Base-by-base conservation (phyloP, 2,888 invertebrate species). In the Phyto melanocephala region DNA sequence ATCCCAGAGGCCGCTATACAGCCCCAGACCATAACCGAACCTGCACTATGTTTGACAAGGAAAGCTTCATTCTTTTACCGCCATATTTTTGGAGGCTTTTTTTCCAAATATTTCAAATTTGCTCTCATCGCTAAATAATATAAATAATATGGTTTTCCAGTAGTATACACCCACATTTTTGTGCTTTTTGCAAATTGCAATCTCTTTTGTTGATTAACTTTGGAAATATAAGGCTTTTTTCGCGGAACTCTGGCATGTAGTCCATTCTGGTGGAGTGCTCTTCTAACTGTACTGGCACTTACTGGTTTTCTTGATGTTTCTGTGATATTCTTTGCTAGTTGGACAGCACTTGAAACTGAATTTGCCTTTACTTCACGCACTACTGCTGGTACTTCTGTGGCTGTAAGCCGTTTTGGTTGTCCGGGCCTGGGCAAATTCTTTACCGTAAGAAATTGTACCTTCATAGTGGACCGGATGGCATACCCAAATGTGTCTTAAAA, bases 1-100 rank as follows among this genome's bases (percentile, higher is more conserved):
- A 71, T 76, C 10, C 78, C 83, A 79, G 83, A 56, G 50, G 47
- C 58, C 22, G 79, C 65, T 75, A 78, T 33, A 45, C 62, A 62
- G 10, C 15, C 35, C 47, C 52, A 67, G 13, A 35, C 50, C 24
- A 67, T 67, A 11, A 67, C 52, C 7, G 50, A 47, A 6, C 65
- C 50, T 50, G 35, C 35, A 5, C 35, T 37, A 13, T 65, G 47
- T 15, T 68, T 68, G 24, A 68, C 40, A 13, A n/a, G 52, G 22
- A 13, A 52, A 13, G 52, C 52, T 28, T 52, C 2, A 52, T 52
- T 52, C 1, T 52, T 52, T 11, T 6, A 1, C 13, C 52, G 52
- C 52, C 52, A 13, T 24, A 24, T 47, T 47, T 47, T 47, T 47
- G 47, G 15, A 20, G 47, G 17, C 28, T 52, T 24, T 52, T 52